Evolutionary conservation across 2,888 invertebrate species (phyloP).

Genomic region (Andrena bicolor): DNA sequence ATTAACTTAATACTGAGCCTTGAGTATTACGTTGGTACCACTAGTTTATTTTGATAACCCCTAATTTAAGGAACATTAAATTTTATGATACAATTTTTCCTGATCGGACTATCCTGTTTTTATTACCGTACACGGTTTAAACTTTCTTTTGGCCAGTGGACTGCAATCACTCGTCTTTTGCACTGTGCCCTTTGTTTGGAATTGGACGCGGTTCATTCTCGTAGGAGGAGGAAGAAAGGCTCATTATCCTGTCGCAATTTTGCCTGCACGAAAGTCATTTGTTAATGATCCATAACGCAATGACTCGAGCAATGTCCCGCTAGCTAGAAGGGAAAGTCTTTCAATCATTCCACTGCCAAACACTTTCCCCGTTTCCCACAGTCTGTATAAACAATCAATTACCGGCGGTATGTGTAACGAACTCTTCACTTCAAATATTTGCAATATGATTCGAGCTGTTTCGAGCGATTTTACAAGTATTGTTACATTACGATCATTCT

Average conservation of each 20-base stretch:
- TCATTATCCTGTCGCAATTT: slow-evolving; percentile 5
- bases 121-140: too few species aligned
- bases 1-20: too few species aligned
- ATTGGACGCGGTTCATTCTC: not conserved
- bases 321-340: slow-evolving; percentile 38
- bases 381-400: slow-evolving; percentile 39
- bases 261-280: slow-evolving; percentile 7
- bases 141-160: too few species aligned
- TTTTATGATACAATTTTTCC: too few species aligned
- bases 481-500: not conserved
- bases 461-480: not conserved
- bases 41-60: too few species aligned
- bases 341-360: slow-evolving; percentile 38
- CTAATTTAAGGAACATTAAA: too few species aligned
- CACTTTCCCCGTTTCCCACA: slow-evolving; percentile 36
- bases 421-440: not conserved
- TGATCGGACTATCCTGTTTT: too few species aligned
- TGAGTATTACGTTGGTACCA: too few species aligned
- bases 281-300: slow-evolving; percentile 26
- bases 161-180: not conserved
- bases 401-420: not conserved
- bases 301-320: slow-evolving; percentile 5
- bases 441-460: not conserved
- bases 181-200: not conserved
- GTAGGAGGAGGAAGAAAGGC: not conserved